Evolutionary conservation across 2,113 vertebrate genomes (phyloP).

Genomic region (Eonycteris spelaea): DNA sequence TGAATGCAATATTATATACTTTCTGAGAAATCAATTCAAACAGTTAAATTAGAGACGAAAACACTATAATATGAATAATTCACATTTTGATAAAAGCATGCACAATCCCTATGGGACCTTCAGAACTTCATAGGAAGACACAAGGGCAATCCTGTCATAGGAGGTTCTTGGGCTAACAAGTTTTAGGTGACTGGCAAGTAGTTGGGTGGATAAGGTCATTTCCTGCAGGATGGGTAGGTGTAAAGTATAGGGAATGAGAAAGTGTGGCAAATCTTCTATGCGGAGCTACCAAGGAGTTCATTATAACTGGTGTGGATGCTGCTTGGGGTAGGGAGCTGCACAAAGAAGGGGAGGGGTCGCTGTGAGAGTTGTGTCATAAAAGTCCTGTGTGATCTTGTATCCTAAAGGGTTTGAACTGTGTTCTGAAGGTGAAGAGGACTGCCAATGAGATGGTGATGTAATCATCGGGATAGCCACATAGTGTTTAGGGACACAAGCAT

Average conservation of each 20-base stretch:
- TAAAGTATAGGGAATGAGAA: not conserved
- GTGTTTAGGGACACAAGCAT: not conserved
- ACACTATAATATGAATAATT: not conserved
- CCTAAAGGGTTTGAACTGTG: not conserved
- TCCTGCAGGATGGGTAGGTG: not conserved
- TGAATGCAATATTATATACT: not conserved
- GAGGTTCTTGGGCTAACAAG: not conserved
- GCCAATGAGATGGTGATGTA: not conserved
- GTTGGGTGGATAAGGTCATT: not conserved
- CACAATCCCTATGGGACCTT: not conserved
- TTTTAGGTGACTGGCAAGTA: not conserved
- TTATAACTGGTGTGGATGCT: not conserved
- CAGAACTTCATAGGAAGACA: not conserved
- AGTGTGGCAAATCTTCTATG: rapidly evolving
- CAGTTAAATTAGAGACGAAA: not conserved
- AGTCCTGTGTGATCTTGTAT: not conserved
- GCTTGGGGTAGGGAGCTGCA: not conserved
- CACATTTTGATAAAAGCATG: not conserved
- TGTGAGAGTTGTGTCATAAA: not conserved
- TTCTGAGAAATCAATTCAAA: not conserved
- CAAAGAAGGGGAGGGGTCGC: not conserved
- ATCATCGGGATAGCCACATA: no score
- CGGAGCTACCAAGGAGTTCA: not conserved
- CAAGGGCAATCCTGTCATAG: not conserved
- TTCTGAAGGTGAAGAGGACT: not conserved